Evolutionary conservation across 2,113 vertebrate species (phyloP).

Genomic region (Sialia sialis): DNA sequence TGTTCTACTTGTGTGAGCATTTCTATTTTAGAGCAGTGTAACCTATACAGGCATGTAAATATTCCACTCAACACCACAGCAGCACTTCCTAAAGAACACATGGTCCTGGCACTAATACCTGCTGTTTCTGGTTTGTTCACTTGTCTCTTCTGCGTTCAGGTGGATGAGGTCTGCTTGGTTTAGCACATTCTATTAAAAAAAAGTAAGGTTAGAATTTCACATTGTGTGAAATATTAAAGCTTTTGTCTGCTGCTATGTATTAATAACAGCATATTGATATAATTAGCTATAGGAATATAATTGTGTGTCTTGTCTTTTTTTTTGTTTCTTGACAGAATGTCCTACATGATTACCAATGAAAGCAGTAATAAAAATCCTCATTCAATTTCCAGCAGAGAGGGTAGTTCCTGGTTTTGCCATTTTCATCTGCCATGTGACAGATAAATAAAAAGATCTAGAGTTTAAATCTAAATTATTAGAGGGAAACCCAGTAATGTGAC

Average conservation of each 20-base stretch:
- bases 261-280: not conserved
- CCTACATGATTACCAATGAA: not conserved
- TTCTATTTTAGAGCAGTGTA: conserved; percentile 4
- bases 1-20: not conserved
- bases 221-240: not conserved
- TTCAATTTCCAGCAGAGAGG: not conserved
- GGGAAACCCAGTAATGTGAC: not conserved
- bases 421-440: not conserved
- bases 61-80: not conserved
- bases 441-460: not conserved
- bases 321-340: not conserved
- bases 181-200: not conserved
- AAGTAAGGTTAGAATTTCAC: not conserved
- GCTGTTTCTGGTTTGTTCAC: not conserved
- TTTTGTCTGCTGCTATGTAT: not conserved
- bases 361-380: not conserved
- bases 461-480: not conserved
- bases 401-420: not conserved
- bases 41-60: not conserved
- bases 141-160: not conserved
- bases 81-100: not conserved
- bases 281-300: not conserved
- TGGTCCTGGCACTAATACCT: not conserved
- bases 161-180: not conserved
- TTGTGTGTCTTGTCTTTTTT: not conserved